These are phyloP conservation scores for Apis florea DNA, from an alignment of 1,140 invertebrate genomes.

Conservation along the genomic window DNA sequence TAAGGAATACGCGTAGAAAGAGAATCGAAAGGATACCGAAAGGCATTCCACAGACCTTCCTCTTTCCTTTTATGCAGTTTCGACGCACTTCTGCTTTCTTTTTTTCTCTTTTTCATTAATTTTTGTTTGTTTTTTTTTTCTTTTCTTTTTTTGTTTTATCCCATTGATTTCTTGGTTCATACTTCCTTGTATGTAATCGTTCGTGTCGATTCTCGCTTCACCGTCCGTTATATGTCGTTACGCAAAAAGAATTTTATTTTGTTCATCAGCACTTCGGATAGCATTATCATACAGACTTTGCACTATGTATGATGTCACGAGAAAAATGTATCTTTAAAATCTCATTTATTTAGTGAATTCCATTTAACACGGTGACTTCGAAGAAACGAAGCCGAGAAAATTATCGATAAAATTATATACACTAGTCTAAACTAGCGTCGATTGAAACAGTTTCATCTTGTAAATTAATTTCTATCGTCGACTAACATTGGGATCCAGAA, in stretches of 20 bases:
- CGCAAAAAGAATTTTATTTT: constrained; percentile 7
- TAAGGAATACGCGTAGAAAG: constrained; percentile 33
- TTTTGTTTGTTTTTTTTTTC: not conserved
- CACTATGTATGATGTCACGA: not conserved
- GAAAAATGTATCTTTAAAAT: not conserved
- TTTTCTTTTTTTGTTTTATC: not conserved
- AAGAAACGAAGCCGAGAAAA: not conserved
- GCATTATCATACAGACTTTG: not conserved
- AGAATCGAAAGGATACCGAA: constrained; percentile 23
- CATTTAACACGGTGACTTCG: not conserved
- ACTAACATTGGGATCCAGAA: not conserved
- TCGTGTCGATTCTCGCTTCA: not conserved
- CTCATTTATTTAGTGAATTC: not conserved
- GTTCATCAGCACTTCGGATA: not conserved
- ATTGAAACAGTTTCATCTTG: not conserved
- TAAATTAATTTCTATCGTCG: not conserved
- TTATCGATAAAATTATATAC: not conserved
- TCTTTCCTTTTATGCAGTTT: not conserved
- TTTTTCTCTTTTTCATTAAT: not conserved
- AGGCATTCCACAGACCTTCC: constrained; percentile 1
- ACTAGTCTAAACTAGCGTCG: not conserved
- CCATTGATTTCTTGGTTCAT: not conserved
- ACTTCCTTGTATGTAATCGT: not conserved
- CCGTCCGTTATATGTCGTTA: not conserved
- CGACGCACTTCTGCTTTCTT: not conserved